These are phyloP conservation scores for Germaria angustata DNA, from an alignment of 2,888 invertebrate species.

Conservation along the genomic window DNA sequence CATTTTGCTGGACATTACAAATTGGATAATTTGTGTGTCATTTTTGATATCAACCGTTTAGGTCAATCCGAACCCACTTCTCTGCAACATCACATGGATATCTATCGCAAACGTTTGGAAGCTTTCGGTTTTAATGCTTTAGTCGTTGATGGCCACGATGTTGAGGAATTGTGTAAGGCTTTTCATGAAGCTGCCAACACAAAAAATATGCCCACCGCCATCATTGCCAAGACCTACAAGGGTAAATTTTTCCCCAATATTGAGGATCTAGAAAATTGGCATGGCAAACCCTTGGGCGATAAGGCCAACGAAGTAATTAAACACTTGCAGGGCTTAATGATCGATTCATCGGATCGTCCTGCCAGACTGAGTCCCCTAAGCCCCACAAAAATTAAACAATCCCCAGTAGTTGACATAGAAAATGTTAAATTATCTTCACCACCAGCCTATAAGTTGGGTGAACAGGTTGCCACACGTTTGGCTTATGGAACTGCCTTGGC, in stretches of 20 bases:
- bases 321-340: conserved; percentile 83
- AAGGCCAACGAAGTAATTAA: conserved; percentile 86
- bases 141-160: conserved; percentile 97
- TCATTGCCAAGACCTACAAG: conserved; percentile 97
- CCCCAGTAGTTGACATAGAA: conserved; percentile 87
- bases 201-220: conserved; percentile 92
- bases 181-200: conserved; percentile 89
- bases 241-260: conserved; percentile 94
- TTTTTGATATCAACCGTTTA: conserved; percentile 97
- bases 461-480: conserved; percentile 91
- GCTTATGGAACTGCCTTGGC: conserved; percentile 97
- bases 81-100: conserved; percentile 93
- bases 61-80: conserved; percentile 98
- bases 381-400: conserved; percentile 84
- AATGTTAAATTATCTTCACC: conserved; percentile 88
- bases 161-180: conserved; percentile 93
- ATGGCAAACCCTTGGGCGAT: conserved; percentile 96
- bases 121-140: conserved; percentile 95
- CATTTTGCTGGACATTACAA: conserved; percentile 97
- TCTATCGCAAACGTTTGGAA: conserved; percentile 90
- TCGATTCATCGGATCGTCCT: conserved; percentile 70
- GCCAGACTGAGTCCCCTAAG: conserved; percentile 84
- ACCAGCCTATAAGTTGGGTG: conserved; percentile 90
- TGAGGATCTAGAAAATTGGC: conserved; percentile 97
- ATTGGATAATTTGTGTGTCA: conserved; percentile 96